phyloP scores from a whole-genome alignment of 2,888 invertebrate genomes.

The Cepaea hortensis region DNA sequence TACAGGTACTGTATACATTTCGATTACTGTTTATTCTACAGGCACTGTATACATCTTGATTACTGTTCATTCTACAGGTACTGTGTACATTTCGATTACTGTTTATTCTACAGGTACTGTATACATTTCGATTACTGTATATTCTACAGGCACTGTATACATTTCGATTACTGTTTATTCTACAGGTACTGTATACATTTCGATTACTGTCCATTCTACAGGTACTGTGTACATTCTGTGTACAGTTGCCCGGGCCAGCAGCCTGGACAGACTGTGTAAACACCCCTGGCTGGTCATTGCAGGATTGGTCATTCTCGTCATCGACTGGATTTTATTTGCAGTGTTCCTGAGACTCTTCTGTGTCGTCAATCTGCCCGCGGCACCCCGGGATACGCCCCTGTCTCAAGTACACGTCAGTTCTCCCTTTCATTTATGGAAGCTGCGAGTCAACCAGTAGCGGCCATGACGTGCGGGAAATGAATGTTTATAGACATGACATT shows the following conservation, averaged over 20 bases:
- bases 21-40: background rate
- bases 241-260: conserved; percentile 36
- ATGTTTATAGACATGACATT: background rate
- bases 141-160: conserved; percentile 49
- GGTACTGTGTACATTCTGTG: conserved; percentile 49
- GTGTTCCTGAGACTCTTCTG: conserved; percentile 50
- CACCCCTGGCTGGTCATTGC: conserved; percentile 49
- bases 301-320: conserved; percentile 29
- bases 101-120: conserved; percentile 46
- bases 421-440: conserved; percentile 21
- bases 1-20: conserved; percentile 49
- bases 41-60: conserved; percentile 44
- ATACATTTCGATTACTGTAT: too few species aligned
- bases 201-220: background rate
- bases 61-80: conserved; percentile 35
- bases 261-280: conserved; percentile 46
- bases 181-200: conserved; percentile 47
- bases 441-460: background rate
- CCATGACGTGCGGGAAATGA: background rate
- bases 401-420: background rate
- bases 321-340: conserved; percentile 44
- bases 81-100: conserved; percentile 36
- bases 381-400: conserved; percentile 16
- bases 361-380: conserved; percentile 13
- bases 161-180: too few species aligned